A percentile compares a stretch with the other conserved stretches of the same genome.
Evolutionary conservation across 2,888 invertebrate genomes (phyloP).

Genomic region (Campaea margaritaria): DNA sequence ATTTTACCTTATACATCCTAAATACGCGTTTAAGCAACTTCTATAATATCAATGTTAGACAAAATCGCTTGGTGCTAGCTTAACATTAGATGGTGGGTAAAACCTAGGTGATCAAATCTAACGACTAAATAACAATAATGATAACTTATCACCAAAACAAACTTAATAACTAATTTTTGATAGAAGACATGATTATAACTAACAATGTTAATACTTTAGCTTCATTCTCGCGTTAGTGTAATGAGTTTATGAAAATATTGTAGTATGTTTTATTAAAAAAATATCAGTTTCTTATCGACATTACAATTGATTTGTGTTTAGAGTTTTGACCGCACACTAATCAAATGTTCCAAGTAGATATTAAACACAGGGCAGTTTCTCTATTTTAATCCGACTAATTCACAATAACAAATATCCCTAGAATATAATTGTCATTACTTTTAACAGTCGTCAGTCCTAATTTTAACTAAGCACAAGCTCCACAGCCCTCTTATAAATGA

Average conservation of each 20-base stretch:
- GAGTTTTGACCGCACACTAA: neutral
- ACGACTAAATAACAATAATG: constrained; percentile 59
- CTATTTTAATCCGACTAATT: no score
- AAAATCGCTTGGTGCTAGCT: constrained; percentile 32
- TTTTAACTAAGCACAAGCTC: no score
- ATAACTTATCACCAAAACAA: constrained; percentile 44
- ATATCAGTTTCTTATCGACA: constrained; percentile 20
- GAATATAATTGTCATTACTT: no score
- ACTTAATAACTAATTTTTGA: constrained; percentile 28
- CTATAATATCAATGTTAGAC: constrained; percentile 17
- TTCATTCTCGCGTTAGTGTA: constrained; percentile 17
- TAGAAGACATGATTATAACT: constrained; percentile 14
- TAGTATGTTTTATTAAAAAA: constrained; percentile 16
- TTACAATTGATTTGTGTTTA: constrained; percentile 1
- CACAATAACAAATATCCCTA: no score
- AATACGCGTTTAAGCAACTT: constrained; percentile 17
- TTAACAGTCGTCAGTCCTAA: no score
- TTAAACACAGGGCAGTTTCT: no score
- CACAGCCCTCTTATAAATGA: no score
- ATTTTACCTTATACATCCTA: constrained; percentile 14
- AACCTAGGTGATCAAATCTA: constrained; percentile 43
- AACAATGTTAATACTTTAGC: constrained; percentile 34
- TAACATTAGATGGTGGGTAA: constrained; percentile 53
- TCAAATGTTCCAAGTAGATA: no score
- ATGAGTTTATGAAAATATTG: constrained; percentile 23